Conservation (phyloP, 2,888 invertebrate genomes). For the Gonocerus acuteangulatus region DNA sequence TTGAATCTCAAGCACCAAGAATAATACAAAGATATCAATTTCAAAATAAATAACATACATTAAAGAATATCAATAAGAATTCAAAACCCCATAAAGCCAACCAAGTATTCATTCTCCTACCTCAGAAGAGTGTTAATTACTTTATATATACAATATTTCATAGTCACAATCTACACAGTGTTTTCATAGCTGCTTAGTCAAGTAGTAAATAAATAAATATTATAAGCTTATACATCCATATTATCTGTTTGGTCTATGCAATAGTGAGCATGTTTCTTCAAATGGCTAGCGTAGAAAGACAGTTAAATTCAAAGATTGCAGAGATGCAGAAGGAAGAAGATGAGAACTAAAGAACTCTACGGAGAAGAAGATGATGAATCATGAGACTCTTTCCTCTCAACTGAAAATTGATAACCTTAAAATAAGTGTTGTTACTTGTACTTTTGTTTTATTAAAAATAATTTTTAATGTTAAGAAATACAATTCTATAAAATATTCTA, state of each 20-base stretch:
- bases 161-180: conserved; percentile 8
- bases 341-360: background rate
- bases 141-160: conserved; percentile 8
- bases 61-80: too few relatives aligned
- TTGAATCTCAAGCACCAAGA: too few relatives aligned
- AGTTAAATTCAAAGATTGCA: background rate
- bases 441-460: too few relatives aligned
- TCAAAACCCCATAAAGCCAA: conserved; percentile 13
- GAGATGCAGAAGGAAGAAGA: background rate
- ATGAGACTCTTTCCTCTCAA: background rate
- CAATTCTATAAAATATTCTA: too few relatives aligned
- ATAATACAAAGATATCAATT: too few relatives aligned
- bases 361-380: conserved; percentile 3
- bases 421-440: too few relatives aligned
- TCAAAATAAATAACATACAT: too few relatives aligned
- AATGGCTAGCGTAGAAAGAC: background rate
- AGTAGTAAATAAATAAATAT: conserved; percentile 20
- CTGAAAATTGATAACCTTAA: conserved; percentile 5
- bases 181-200: conserved; percentile 6
- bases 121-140: background rate
- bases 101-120: background rate
- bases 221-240: conserved; percentile 1
- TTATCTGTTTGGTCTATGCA: conserved; percentile 21
- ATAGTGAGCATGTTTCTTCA: conserved; percentile 15
- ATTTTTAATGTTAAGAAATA: too few relatives aligned